Conservation (phyloP, 2,113 vertebrate genomes). For the Dendrocopos noguchii region DNA sequence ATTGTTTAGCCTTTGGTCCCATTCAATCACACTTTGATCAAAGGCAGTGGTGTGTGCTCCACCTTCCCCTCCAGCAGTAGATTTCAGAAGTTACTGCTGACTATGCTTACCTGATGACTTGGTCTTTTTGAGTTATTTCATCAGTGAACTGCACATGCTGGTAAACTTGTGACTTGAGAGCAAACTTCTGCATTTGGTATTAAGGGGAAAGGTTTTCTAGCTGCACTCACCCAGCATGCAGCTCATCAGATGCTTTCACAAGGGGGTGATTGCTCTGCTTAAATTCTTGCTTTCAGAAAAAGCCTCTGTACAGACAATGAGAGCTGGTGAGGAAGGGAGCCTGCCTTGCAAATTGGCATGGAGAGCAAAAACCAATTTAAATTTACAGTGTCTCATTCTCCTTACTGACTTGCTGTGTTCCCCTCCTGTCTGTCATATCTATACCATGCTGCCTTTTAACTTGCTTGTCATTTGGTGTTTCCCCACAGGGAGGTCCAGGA, state of each 20-base stretch:
- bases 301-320: background rate
- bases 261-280: background rate
- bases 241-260: background rate
- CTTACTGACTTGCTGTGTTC: background rate
- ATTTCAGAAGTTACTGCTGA: background rate
- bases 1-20: background rate
- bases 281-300: background rate
- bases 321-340: background rate
- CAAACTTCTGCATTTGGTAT: background rate
- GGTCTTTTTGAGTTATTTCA: background rate
- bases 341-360: background rate
- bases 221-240: background rate
- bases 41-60: background rate
- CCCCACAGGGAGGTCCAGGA: conserved; percentile 90
- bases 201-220: background rate
- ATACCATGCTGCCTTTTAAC: background rate
- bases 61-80: background rate
- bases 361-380: background rate
- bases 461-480: background rate
- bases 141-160: background rate
- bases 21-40: background rate
- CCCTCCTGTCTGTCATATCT: background rate
- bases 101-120: background rate
- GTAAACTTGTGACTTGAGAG: background rate
- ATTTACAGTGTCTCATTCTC: background rate